Conservation (phyloP, 2,797 vertebrate species). For the Rhincodon typus region DNA sequence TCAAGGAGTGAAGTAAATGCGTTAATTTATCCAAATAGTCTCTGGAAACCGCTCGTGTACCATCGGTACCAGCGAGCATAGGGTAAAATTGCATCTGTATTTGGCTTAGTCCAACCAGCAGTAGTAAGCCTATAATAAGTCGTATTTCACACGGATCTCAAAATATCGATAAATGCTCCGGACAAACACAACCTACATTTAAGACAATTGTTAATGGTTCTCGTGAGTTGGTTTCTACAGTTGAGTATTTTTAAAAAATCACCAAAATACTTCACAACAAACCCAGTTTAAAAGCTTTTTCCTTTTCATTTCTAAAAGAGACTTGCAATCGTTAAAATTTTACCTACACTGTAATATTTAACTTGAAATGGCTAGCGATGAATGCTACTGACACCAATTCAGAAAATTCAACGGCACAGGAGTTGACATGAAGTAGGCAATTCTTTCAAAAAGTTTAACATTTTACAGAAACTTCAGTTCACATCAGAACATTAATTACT, state of each 20-base stretch:
- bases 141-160: background rate
- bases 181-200: background rate
- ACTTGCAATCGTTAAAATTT: background rate
- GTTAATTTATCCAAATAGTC: background rate
- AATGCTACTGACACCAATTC: background rate
- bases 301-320: background rate
- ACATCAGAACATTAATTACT: background rate
- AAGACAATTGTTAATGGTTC: background rate
- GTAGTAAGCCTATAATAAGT: background rate
- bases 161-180: background rate
- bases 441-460: background rate
- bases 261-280: background rate
- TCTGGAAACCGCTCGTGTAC: background rate
- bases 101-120: background rate
- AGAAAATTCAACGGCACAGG: background rate
- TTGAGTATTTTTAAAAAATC: background rate
- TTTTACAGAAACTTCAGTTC: background rate
- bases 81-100: background rate
- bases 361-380: background rate
- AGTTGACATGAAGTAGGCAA: background rate
- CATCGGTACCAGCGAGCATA: background rate
- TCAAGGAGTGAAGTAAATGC: background rate
- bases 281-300: background rate
- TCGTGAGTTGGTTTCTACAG: background rate
- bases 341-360: background rate